Percentiles rank a stretch among this genome's conserved stretches.
Conservation (phyloP, 2,113 vertebrate species). For the Oxyruncus cristatus region DNA sequence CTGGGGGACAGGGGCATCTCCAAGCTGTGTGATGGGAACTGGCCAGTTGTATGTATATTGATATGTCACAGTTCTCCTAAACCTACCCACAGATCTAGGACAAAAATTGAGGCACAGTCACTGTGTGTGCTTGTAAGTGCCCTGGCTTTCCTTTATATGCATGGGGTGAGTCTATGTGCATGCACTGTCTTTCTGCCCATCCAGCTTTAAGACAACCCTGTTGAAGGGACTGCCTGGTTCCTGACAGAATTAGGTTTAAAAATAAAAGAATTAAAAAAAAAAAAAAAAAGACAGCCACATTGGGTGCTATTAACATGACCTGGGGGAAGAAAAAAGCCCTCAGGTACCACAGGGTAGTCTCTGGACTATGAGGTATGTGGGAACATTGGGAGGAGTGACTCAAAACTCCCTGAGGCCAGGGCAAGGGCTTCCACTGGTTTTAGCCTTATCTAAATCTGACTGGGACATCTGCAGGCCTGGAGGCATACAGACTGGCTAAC, state of each 20-base stretch:
- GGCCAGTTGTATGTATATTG: background rate
- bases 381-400: background rate
- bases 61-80: background rate
- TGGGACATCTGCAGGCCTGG: background rate
- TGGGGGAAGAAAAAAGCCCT: background rate
- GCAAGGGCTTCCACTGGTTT: background rate
- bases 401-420: background rate
- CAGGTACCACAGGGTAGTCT: background rate
- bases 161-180: fast-evolving
- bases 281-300: background rate
- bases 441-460: background rate
- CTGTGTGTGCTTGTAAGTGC: background rate
- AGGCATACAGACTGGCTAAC: background rate
- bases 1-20: background rate
- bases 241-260: background rate
- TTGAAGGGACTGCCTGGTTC: background rate
- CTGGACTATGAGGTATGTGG: background rate
- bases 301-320: background rate
- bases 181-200: background rate
- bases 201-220: background rate
- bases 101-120: background rate
- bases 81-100: background rate
- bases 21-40: background rate
- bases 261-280: background rate
- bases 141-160: background rate